A percentile compares a stretch with the other conserved stretches of the same genome.
These are phyloP conservation scores for Bubalus kerabau DNA, from an alignment of 2,113 vertebrate species.

Conservation along the genomic window DNA sequence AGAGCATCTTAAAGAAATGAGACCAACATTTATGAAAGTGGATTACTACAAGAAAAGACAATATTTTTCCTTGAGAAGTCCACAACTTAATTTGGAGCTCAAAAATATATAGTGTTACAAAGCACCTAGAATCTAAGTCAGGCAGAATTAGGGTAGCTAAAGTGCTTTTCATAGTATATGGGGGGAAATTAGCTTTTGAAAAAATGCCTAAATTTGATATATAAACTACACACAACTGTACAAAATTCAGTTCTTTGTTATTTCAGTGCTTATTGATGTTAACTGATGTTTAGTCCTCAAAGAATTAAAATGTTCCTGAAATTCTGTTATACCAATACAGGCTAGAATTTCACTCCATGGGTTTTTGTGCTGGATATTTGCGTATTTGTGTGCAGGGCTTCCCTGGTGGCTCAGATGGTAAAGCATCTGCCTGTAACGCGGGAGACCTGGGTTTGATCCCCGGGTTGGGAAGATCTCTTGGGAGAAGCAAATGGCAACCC, in stretches of 20 bases:
- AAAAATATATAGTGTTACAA: not conserved
- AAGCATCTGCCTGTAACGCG: not conserved
- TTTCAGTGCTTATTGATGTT: not conserved
- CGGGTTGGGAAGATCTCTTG: not conserved
- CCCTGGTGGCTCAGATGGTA: not conserved
- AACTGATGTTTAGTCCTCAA: not conserved
- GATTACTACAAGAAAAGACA: not conserved
- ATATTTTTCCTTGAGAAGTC: not conserved
- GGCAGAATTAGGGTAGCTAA: not conserved
- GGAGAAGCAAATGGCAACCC: not conserved
- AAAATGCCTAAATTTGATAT: not conserved
- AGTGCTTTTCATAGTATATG: not conserved
- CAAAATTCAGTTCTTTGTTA: not conserved
- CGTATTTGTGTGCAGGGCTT: accelerated
- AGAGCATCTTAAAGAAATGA: not conserved
- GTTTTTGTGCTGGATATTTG: not conserved
- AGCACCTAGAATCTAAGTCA: not conserved
- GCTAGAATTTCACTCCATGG: not conserved
- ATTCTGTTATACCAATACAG: not conserved
- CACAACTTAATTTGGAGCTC: not conserved
- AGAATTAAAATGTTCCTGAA: not conserved
- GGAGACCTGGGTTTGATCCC: not conserved
- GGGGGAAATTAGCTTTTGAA: not conserved
- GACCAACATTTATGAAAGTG: not conserved
- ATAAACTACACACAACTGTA: not conserved